Evolutionary conservation across 2,113 vertebrate species (phyloP).

Genomic region (Esox niger): DNA sequence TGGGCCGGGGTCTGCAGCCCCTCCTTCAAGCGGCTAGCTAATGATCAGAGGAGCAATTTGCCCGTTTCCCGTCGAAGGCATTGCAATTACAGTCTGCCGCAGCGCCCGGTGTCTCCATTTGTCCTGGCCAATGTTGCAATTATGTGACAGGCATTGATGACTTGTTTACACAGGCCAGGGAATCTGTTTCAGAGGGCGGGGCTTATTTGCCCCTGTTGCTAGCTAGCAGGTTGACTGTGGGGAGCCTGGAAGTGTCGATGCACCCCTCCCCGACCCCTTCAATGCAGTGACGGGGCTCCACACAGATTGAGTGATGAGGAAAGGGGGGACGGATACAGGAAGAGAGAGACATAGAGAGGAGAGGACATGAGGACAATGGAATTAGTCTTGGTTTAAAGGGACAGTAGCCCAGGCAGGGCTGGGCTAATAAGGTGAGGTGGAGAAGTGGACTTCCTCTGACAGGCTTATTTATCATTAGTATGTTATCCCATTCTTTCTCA

Average conservation of each 20-base stretch:
- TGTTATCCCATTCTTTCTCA: constrained; percentile 7
- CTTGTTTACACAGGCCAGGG: constrained; percentile 59
- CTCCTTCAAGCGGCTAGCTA: constrained; percentile 59
- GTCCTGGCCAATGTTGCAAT: constrained; percentile 54
- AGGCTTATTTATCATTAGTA: constrained; percentile 27
- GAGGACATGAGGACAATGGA: constrained; percentile 8
- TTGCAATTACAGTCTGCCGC: constrained; percentile 62
- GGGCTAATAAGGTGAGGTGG: constrained; percentile 20
- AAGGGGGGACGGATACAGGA: background rate
- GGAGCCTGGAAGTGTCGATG: constrained; percentile 12
- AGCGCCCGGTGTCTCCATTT: constrained; percentile 48
- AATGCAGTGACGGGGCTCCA: background rate
- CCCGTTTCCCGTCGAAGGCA: constrained; percentile 69
- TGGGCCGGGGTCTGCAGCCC: constrained; percentile 52
- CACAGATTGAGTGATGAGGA: background rate
- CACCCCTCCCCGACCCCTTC: background rate
- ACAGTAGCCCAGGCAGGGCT: constrained; percentile 3
- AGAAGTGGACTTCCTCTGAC: constrained; percentile 20
- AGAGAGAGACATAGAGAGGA: background rate
- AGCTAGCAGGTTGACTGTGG: constrained; percentile 44
- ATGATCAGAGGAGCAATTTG: constrained; percentile 72
- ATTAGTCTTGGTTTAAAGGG: constrained; percentile 23
- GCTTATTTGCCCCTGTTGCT: constrained; percentile 30
- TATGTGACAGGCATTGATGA: constrained; percentile 53
- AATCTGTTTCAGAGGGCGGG: constrained; percentile 29